A percentile compares a stretch with the other conserved stretches of the same genome.
Conservation (phyloP, 2,113 vertebrate species). For the Dasypus novemcinctus region DNA sequence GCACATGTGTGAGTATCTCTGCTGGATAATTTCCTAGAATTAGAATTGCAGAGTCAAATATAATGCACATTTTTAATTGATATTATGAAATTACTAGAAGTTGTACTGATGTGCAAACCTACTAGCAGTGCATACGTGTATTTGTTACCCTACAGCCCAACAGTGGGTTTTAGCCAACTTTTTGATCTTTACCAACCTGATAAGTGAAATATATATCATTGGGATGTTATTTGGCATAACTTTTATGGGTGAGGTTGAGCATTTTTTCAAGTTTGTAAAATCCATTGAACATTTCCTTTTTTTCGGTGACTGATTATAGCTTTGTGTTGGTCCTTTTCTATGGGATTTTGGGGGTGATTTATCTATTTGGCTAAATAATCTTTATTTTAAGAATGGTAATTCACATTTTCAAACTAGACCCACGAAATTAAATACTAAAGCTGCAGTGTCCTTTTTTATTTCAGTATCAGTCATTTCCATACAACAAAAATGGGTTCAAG, state of each 20-base stretch:
- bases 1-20: background rate
- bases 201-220: background rate
- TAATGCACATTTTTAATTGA: background rate
- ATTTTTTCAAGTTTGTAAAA: background rate
- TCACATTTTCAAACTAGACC: background rate
- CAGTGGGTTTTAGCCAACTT: background rate
- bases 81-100: background rate
- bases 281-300: background rate
- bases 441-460: conserved; percentile 58
- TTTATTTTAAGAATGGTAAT: background rate
- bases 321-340: background rate
- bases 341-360: background rate
- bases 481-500: conserved; percentile 97
- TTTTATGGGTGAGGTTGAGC: background rate
- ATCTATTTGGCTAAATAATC: background rate
- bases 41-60: background rate
- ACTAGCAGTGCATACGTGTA: accelerated
- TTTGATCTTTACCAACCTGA: background rate
- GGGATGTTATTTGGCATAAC: background rate
- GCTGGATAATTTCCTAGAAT: background rate
- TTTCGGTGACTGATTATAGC: background rate
- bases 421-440: conserved; percentile 1
- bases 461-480: conserved; percentile 95
- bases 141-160: background rate
- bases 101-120: background rate